Percentiles rank a stretch among this genome's conserved stretches.
phyloP scores from a whole-genome alignment of 1,140 invertebrate species.

The Apocrypta bakeri region DNA sequence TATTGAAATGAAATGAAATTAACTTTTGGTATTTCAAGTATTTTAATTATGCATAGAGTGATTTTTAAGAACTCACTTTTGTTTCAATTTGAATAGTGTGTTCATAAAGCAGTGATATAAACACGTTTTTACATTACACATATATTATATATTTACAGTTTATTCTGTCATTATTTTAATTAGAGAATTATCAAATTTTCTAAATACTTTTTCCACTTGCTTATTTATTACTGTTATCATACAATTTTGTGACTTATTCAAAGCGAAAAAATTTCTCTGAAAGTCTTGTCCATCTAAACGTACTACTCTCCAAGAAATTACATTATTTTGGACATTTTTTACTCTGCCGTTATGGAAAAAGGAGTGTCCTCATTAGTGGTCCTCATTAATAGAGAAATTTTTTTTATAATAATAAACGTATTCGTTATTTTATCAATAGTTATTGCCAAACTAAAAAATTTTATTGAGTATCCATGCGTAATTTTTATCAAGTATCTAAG shows the following conservation, averaged over 20 bases:
- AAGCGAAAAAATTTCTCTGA: background rate
- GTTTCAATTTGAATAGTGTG: slow-evolving; percentile 20
- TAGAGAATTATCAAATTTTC: background rate
- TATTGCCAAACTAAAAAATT: slow-evolving; percentile 21
- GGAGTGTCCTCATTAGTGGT: too few species aligned
- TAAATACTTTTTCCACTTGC: background rate
- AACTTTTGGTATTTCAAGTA: background rate
- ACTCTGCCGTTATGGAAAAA: too few species aligned
- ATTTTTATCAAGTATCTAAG: too few species aligned
- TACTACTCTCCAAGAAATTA: background rate
- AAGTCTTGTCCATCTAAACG: background rate
- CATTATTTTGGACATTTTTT: background rate
- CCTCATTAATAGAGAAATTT: slow-evolving; percentile 21
- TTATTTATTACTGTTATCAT: background rate
- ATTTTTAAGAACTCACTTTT: slow-evolving; percentile 32
- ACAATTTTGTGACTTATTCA: slow-evolving; percentile 3
- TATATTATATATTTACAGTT: background rate
- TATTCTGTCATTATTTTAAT: background rate
- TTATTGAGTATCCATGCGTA: too few species aligned
- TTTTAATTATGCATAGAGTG: background rate
- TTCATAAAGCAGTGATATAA: slow-evolving; percentile 28
- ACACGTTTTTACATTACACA: slow-evolving; percentile 3
- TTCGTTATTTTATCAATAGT: slow-evolving; percentile 14
- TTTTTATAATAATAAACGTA: slow-evolving; percentile 2
- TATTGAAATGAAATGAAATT: background rate